Evolutionary conservation across 92 coral and sea anemone species (phyloP).

Genomic region (Siderastrea radians): DNA sequence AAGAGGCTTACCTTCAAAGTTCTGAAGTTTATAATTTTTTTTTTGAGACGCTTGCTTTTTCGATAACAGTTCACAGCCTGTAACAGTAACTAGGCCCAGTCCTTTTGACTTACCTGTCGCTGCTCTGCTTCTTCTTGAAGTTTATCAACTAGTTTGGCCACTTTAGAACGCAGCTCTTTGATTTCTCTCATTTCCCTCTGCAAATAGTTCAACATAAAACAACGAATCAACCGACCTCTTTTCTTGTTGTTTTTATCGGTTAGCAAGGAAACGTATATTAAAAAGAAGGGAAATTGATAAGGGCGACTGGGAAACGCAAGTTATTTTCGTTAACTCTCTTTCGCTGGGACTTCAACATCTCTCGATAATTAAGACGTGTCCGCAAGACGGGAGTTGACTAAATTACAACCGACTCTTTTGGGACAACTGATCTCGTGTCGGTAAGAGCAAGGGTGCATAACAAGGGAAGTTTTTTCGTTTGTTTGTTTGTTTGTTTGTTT

Average conservation of each 20-base stretch:
- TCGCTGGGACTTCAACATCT: too few species aligned
- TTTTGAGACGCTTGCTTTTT: too few species aligned
- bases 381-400: neutral
- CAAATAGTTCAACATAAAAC: neutral
- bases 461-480: too few species aligned
- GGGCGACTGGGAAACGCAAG: too few species aligned
- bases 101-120: conserved; percentile 70
- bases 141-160: conserved; percentile 82
- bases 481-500: neutral
- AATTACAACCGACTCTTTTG: neutral
- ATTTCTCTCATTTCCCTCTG: conserved; percentile 75
- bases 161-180: conserved; percentile 81
- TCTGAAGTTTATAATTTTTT: too few species aligned
- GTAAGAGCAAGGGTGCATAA: too few species aligned
- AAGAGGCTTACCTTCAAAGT: too few species aligned
- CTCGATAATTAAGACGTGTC: neutral
- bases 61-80: too few species aligned
- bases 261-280: too few species aligned
- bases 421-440: neutral
- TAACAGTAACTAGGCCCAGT: conserved; percentile 1
- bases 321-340: too few species aligned
- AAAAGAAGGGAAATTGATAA: too few species aligned
- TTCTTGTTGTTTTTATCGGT: too few species aligned
- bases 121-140: conserved; percentile 87
- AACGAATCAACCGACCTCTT: neutral